phyloP scores from a whole-genome alignment of 2,888 invertebrate genomes.

The Agrilus cyanescens region DNA sequence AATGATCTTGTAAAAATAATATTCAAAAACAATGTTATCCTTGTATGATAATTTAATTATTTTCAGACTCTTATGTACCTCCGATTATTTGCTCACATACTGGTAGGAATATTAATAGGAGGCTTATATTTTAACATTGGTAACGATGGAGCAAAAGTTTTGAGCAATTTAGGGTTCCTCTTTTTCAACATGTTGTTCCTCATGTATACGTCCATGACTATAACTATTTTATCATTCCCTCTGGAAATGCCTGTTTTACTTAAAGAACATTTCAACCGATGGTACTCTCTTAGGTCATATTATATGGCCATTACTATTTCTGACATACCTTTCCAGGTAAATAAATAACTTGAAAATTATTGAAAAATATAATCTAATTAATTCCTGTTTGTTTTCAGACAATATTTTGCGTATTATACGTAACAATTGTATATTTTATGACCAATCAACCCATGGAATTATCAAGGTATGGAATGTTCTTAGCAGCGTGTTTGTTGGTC shows the following conservation, averaged over 20 bases:
- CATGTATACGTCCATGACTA: conserved; percentile 99
- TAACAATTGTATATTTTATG: conserved; percentile 86
- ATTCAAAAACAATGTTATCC: not conserved
- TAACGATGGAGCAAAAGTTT: conserved; percentile 89
- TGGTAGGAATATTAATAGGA: conserved; percentile 89
- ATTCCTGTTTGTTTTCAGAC: conserved; percentile 50
- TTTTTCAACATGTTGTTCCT: conserved; percentile 98
- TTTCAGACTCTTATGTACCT: conserved; percentile 89
- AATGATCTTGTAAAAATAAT: too few relatives aligned
- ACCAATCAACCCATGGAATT: conserved; percentile 84
- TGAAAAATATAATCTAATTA: conserved; percentile 2
- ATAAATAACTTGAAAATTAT: conserved; percentile 6
- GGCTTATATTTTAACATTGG: conserved; percentile 92
- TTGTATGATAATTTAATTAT: conserved; percentile 9
- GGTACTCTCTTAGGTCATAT: conserved; percentile 92
- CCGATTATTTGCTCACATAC: conserved; percentile 83
- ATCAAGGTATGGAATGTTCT: conserved; percentile 77
- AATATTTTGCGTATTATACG: conserved; percentile 85
- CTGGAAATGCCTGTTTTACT: conserved; percentile 90
- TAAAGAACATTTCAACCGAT: conserved; percentile 91
- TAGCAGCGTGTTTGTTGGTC: conserved; percentile 76
- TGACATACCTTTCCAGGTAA: conserved; percentile 95
- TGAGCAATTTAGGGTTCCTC: conserved; percentile 90
- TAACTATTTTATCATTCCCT: conserved; percentile 94
- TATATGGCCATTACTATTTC: conserved; percentile 92